Base-by-base conservation (phyloP, 2,888 invertebrate species). In the Drosophila nigricruria region DNA sequence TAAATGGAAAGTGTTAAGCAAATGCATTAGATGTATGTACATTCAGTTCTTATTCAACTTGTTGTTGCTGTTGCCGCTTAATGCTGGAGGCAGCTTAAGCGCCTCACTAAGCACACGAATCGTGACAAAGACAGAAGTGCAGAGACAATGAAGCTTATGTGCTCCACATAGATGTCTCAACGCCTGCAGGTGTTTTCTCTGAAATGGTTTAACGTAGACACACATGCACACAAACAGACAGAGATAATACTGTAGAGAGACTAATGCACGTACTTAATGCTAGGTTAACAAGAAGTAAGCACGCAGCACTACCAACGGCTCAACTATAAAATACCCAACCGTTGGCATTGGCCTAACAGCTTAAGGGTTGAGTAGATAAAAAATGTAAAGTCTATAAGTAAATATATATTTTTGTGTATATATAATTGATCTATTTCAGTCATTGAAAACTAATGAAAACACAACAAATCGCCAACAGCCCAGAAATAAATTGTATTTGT, bases 61-160 rank as follows among this genome's bases (percentile, higher is more conserved):
- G 32, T 30, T 63, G 8, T 60, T 45, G 38, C 34, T 45, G 20
- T 20, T 57, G 25, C 2, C 2, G 16, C 12, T 18, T 20, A 23
- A 27, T 53, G 23, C 56, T 61, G 25, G 9, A 57, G 58, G 65
- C 58, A 45, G 61, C 66, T 65, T 75, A 61, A 45, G 49, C 58
- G 32, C 47, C 69, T 58, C 23, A 69, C 63, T 57, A 57, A 70
- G 65, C 72, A 67, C 57, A 76, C 64, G 62, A 65, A 67, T 59
- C 67, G 64, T 68, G 77, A 62, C 69, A 74, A 70, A 79, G 68
- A 76, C 70, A 73, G 70, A 74, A 53, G 68, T 65, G 68, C 67
- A 49, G 61, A 66, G 65, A 67, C 74, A 61, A 61, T 69, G 79
- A 43, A 69, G 82, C 82, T 81, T 81, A 79, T 71, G 71, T 66